Base-by-base conservation (phyloP, 2,113 vertebrate genomes). In the Stigmatopora nigra region DNA sequence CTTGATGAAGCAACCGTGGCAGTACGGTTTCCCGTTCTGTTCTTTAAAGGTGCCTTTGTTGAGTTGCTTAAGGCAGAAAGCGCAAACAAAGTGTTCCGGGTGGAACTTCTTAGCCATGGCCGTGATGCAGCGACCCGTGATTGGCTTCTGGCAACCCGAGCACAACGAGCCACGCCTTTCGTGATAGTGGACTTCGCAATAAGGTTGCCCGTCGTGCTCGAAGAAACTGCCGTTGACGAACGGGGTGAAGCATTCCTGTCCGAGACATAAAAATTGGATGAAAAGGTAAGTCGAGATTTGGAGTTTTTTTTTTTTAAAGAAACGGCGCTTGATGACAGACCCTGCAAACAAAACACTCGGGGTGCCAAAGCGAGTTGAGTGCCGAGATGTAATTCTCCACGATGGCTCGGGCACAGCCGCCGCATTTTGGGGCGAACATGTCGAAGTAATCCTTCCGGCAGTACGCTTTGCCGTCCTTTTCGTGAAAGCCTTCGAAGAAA, bases 41-140 rank as follows among this genome's bases (percentile, higher is more conserved):
- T 99, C 97, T 86, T 98, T 99, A 86, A 99, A 99, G 80, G 96
- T 99, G 86, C 97, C 97, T 88, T 99, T 99, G 90, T 98, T 99
- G 82, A 98, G 97, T 76, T 98, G 97, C 83, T 98, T 99, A 84
- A 98, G 93, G 85, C 97, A 98, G 89, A 99, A 98, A 89, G 97
- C 97, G 38, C 97, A 99, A 79, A 97, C 97, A 48, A 99, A 99
- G 87, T 99, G 97, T 92, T 99, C 97, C 0, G 97, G 96, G 85
- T 99, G 97, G 78, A 99, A 99, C 88, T 99, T 98, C 91, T 95
- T 95, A 83, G 92, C 85, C 97, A 99, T 99, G 67, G 97, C 97
- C 0, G 96, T 98, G 91, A 99, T 98, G 78, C 96, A 99, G 86
- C 97, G 95, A 71, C 97, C 97, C 0, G 97, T 98, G 89, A 99